phyloP scores from a whole-genome alignment of 2,113 vertebrate species.

The Burhinus oedicnemus region DNA sequence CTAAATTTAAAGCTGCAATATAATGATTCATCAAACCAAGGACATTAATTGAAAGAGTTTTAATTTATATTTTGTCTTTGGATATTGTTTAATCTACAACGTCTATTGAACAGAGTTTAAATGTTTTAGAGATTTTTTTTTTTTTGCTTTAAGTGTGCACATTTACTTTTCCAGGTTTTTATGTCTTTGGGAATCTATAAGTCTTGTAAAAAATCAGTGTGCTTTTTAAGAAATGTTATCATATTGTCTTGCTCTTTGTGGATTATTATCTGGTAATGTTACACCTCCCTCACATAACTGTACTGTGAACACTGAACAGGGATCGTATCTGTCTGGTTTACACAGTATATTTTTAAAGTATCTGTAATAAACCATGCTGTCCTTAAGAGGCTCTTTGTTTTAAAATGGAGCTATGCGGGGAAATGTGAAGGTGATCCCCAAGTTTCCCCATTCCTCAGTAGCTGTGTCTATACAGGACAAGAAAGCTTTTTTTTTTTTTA shows the following conservation, averaged over 20 bases:
- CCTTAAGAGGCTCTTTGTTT: not conserved
- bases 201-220: not conserved
- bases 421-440: not conserved
- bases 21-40: not conserved
- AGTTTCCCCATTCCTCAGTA: rapidly evolving
- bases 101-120: not conserved
- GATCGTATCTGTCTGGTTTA: not conserved
- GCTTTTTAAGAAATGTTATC: not conserved
- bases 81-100: not conserved
- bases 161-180: not conserved
- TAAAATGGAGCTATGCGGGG: not conserved
- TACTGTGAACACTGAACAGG: not conserved
- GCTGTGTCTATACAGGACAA: not conserved
- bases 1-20: not conserved
- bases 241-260: not conserved
- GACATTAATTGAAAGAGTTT: not conserved
- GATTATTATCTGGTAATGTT: not conserved
- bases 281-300: not conserved
- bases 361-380: not conserved
- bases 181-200: not conserved
- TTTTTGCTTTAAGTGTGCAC: not conserved
- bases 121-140: not conserved
- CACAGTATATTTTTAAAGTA: not conserved
- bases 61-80: not conserved
- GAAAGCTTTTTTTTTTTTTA: not conserved